Conservation (phyloP, 2,888 invertebrate genomes). For the Sarcophaga subvicina region DNA sequence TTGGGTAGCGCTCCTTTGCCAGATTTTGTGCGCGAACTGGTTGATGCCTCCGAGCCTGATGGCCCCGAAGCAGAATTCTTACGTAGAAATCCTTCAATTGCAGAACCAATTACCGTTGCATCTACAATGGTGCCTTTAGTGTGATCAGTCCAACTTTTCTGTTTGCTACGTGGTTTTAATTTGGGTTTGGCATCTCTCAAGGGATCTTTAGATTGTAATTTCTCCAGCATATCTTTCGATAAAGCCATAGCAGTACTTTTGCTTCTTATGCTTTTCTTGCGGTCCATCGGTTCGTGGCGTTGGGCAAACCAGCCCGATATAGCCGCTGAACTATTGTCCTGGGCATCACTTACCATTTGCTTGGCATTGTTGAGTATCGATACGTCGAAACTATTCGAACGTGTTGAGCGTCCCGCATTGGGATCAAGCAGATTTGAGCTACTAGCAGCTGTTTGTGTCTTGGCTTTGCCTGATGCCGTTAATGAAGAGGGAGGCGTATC, state of each 20-base stretch:
- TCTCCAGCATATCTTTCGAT: conserved; percentile 85
- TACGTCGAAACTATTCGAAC: conserved; percentile 93
- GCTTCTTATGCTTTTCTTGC: conserved; percentile 84
- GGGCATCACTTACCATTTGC: conserved; percentile 81
- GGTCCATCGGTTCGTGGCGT: conserved; percentile 89
- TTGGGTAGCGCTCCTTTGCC: conserved; percentile 82
- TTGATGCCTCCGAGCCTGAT: conserved; percentile 70
- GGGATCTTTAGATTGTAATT: conserved; percentile 83
- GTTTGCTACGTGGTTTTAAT: conserved; percentile 78
- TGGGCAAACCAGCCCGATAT: conserved; percentile 90
- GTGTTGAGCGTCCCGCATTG: conserved; percentile 84
- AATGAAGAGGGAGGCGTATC: conserved; percentile 77
- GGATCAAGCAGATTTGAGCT: conserved; percentile 78
- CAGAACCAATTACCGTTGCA: conserved; percentile 90
- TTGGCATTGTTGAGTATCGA: conserved; percentile 85
- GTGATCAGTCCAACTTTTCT: conserved; percentile 79
- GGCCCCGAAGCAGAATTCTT: conserved; percentile 82
- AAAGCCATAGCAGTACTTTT: conserved; percentile 82
- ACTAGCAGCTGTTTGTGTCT: conserved; percentile 71
- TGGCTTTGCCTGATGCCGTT: conserved; percentile 70
- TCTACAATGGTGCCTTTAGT: conserved; percentile 88
- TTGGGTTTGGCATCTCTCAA: conserved; percentile 81
- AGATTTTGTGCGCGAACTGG: conserved; percentile 53
- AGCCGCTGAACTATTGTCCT: conserved; percentile 82
- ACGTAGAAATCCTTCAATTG: conserved; percentile 91